These are phyloP conservation scores for Connochaetes taurinus DNA, from an alignment of 2,113 vertebrate species.

Conservation along the genomic window DNA sequence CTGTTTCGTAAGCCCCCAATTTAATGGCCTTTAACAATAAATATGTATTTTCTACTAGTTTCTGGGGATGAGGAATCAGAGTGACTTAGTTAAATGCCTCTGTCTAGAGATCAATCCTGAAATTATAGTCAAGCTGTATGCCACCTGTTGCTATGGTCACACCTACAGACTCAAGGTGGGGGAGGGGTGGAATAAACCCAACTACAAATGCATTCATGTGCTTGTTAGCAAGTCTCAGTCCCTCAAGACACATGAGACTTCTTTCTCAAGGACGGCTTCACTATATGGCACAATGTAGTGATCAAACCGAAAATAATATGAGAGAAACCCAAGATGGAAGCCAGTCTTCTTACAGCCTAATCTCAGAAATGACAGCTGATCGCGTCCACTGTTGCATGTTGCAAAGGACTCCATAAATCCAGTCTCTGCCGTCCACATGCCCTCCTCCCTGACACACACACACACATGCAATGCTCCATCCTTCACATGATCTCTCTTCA, in stretches of 20 bases:
- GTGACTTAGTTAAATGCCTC: not conserved
- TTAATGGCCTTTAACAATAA: not conserved
- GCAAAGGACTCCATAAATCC: accelerated
- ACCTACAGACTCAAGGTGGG: not conserved
- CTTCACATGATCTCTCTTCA: not conserved
- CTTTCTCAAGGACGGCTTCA: not conserved
- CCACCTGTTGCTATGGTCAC: not conserved
- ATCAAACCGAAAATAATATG: not conserved
- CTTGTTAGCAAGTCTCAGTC: not conserved
- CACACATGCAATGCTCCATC: accelerated
- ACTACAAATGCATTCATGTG: not conserved
- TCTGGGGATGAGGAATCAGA: not conserved
- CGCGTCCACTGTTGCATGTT: not conserved
- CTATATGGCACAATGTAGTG: too few relatives aligned
- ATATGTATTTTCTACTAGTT: not conserved
- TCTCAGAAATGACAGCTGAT: not conserved
- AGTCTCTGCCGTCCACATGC: not conserved
- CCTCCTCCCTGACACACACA: accelerated
- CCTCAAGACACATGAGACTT: not conserved
- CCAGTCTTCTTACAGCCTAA: not conserved
- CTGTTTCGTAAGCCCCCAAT: not conserved
- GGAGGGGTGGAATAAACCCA: not conserved
- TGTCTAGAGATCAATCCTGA: not conserved
- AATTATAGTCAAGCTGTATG: not conserved
- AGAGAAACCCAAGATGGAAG: not conserved